Base-by-base conservation (phyloP, 2,797 vertebrate genomes). In the Rhinogobio ventralis region DNA sequence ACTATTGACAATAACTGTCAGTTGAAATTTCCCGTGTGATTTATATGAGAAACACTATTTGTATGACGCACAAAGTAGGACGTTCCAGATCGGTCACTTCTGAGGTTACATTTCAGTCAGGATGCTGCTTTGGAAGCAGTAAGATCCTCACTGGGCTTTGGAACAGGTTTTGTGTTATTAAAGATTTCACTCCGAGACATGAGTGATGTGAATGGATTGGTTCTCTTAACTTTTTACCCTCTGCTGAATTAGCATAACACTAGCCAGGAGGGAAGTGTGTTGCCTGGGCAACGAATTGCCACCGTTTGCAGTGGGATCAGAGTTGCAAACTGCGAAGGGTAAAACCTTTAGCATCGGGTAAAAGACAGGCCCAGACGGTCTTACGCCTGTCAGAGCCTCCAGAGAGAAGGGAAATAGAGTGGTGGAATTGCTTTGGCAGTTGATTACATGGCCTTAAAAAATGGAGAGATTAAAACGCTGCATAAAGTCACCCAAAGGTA, bases 211-310 rank as follows among this genome's bases (percentile, higher is more conserved):
- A 88, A 91, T 90, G 89, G 86, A 91, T 90, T 75, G 85, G 86
- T 91, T 93, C 89, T 91, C 89, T 92, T 92, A 94, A 94, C 93
- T 93, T 95, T 91, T 92, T 90, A 89, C 89, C 91, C 90, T 91
- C 86, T 71, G 75, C 90, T 85, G 90, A 91, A 94, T 94, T 93
- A 94, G 91, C 94, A 94, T 94, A 93, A 94, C 91, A 92, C 92
- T 92, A 91, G 89, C 90, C 91, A 90, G 90, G 86, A 91, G 91
- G 93, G 90, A 91, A 91, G 91, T 91, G 90, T 90, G 93, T 95
- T 95, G 89, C 95, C 93, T 8, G 62, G 94, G 93, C 88, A 94
- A 95, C 94, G 87, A 91, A 92, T 94, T 94, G 93, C 91, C 92
- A 92, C 91, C 91, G 91, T 94, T 93, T 94, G 88, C 93, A 91